Percentiles rank a stretch among this genome's conserved stretches.
These are phyloP conservation scores for Lithobates pipiens DNA, from an alignment of 2,797 vertebrate genomes.

Conservation along the genomic window DNA sequence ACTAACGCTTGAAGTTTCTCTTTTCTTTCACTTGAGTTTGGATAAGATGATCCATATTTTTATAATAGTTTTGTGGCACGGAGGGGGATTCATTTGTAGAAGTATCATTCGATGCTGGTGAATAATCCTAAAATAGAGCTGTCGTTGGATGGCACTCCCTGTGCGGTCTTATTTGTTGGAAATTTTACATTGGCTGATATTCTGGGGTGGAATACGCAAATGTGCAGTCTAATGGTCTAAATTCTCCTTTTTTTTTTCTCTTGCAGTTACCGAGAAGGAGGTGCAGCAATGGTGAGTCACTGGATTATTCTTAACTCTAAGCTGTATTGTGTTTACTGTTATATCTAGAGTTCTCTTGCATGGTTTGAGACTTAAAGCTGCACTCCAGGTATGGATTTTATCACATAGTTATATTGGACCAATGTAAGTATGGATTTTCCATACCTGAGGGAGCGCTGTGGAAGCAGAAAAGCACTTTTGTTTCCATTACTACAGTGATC, in stretches of 20 bases:
- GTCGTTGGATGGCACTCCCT: neutral
- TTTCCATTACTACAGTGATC: no score
- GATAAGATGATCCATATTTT: constrained; percentile 11
- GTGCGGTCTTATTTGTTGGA: neutral
- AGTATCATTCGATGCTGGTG: constrained; percentile 16
- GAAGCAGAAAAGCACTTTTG: no score
- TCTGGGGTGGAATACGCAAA: neutral
- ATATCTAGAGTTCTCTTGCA: no score
- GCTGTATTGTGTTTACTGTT: neutral
- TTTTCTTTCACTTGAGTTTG: constrained; percentile 1
- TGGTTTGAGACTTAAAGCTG: no score
- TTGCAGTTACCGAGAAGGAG: constrained; percentile 85
- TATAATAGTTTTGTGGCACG: neutral
- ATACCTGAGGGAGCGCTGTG: no score
- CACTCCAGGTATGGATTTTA: neutral
- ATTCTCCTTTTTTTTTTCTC: constrained; percentile 66
- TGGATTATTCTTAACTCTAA: neutral
- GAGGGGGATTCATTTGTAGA: constrained; percentile 40
- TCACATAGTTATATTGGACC: no score
- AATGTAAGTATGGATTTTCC: no score
- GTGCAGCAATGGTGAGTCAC: constrained; percentile 86
- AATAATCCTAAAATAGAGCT: constrained; percentile 31
- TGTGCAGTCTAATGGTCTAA: constrained; percentile 20
- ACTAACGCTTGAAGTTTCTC: neutral
- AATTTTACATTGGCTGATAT: neutral